Evolutionary conservation across 2,797 vertebrate genomes (phyloP).

Genomic region (Heterohyrax brucei): DNA sequence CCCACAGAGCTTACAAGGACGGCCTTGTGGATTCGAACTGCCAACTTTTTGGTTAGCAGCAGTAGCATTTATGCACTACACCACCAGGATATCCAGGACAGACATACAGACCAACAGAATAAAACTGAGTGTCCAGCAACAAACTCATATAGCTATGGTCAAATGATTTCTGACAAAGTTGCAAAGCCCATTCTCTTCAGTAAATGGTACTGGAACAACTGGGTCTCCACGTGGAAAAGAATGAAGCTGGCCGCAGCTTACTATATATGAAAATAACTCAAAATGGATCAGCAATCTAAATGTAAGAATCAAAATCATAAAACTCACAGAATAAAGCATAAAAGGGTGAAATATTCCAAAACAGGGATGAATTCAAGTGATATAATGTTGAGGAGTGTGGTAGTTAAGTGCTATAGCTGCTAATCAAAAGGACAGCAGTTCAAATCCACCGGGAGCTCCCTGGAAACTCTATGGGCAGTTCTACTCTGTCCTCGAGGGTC

Average conservation of each 20-base stretch:
- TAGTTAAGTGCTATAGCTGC: too few species aligned
- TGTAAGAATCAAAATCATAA: background rate
- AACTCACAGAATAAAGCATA: background rate
- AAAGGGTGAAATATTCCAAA: too few species aligned
- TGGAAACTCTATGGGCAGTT: too few species aligned
- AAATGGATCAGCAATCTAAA: background rate
- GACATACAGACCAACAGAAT: background rate
- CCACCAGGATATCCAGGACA: background rate
- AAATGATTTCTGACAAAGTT: background rate
- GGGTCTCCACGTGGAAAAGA: background rate
- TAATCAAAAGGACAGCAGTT: too few species aligned
- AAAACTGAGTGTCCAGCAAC: background rate
- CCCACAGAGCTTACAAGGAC: too few species aligned
- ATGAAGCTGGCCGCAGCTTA: background rate
- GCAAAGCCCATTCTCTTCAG: background rate
- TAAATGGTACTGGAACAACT: background rate
- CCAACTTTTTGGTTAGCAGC: background rate
- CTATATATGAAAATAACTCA: background rate
- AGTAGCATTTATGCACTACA: background rate
- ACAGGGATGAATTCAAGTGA: too few species aligned
- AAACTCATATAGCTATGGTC: background rate
- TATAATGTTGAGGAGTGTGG: too few species aligned
- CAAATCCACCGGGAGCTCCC: too few species aligned
- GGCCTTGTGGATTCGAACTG: background rate
- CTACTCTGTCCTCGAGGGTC: too few species aligned